A percentile compares a stretch with the other conserved stretches of the same genome.
Conservation (phyloP, 2,797 vertebrate species). For the Epinephelus awoara region DNA sequence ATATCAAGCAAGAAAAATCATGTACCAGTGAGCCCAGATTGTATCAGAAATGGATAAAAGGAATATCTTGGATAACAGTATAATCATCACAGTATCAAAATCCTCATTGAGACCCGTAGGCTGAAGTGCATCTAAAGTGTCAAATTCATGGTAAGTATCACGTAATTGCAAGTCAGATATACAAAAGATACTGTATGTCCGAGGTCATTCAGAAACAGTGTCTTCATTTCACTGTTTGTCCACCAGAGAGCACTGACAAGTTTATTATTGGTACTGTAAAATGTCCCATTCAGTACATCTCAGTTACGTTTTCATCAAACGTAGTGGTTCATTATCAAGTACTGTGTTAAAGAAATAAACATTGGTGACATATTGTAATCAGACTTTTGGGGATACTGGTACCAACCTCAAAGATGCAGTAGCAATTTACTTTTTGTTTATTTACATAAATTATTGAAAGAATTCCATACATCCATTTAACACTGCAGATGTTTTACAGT, state of each 20-base stretch:
- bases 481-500: too few relatives aligned
- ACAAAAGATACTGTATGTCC: not conserved
- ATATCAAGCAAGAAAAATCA: too few relatives aligned
- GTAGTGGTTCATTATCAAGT: not conserved
- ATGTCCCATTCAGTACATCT: not conserved
- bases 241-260: not conserved
- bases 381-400: not conserved
- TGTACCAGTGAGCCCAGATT: too few relatives aligned
- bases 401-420: too few relatives aligned
- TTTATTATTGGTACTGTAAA: not conserved
- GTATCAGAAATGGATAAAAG: too few relatives aligned
- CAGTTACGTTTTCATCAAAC: not conserved
- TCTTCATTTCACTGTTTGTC: conserved; percentile 17
- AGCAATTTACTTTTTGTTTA: not conserved
- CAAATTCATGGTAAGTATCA: not conserved
- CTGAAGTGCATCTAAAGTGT: too few relatives aligned
- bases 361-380: not conserved
- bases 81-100: too few relatives aligned
- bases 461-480: not conserved
- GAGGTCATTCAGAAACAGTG: not conserved
- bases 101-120: too few relatives aligned
- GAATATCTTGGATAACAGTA: too few relatives aligned
- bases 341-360: not conserved
- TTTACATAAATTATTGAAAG: not conserved
- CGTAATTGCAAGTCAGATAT: not conserved